Evolutionary conservation across 2,888 invertebrate genomes (phyloP).

Genomic region (Lepidochitona cinerea): DNA sequence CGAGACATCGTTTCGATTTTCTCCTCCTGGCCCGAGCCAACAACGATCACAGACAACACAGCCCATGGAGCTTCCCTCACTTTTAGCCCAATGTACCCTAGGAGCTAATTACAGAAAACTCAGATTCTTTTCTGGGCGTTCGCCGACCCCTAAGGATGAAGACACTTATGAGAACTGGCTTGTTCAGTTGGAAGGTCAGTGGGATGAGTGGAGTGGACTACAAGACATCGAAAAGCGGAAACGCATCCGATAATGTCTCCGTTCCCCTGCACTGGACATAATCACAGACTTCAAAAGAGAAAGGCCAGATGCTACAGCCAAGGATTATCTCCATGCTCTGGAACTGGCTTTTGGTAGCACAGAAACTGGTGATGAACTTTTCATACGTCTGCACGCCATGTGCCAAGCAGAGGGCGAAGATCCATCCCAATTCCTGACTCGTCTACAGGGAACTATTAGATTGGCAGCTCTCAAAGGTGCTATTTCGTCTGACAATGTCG

Average conservation of each 20-base stretch:
- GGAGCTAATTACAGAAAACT: slow-evolving; percentile 2
- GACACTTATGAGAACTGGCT: not conserved
- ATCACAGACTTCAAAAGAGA: not conserved
- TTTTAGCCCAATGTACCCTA: not conserved
- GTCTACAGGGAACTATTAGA: not conserved
- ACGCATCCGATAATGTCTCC: not conserved
- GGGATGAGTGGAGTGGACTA: not conserved
- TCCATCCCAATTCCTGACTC: not conserved
- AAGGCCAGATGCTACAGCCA: not conserved
- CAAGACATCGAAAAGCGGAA: not conserved
- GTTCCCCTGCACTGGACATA: not conserved
- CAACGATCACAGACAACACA: no score
- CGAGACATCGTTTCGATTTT: no score
- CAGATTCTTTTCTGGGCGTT: not conserved
- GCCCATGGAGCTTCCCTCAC: not conserved
- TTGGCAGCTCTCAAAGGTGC: not conserved
- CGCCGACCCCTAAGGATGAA: not conserved
- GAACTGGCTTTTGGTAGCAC: not conserved
- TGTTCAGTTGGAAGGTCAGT: not conserved
- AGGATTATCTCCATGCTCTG: not conserved
- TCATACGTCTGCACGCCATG: not conserved
- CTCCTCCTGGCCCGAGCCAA: no score
- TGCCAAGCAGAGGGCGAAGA: not conserved
- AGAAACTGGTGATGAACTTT: not conserved
- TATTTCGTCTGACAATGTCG: not conserved